A percentile compares a stretch with the other conserved stretches of the same genome.
phyloP scores from a whole-genome alignment of 2,113 vertebrate genomes.

The Sapayoa aenigma region DNA sequence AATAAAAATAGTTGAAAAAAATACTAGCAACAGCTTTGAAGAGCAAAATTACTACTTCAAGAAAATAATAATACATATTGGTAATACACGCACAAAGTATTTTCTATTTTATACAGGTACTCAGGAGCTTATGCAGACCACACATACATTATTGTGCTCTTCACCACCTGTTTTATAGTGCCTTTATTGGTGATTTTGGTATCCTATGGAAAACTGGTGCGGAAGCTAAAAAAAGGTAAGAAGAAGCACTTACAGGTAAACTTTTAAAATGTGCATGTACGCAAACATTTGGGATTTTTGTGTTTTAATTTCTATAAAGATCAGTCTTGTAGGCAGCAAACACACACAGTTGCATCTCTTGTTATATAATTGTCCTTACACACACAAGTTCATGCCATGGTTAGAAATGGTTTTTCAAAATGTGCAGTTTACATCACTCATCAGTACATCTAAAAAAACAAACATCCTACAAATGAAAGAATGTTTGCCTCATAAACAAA shows the following conservation, averaged over 20 bases:
- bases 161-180: slow-evolving; percentile 84
- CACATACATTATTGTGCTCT: slow-evolving; percentile 85
- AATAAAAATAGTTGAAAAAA: background rate
- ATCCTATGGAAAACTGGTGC: slow-evolving; percentile 86
- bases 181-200: slow-evolving; percentile 84
- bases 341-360: background rate
- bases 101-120: slow-evolving; percentile 76
- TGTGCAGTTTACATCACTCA: background rate
- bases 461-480: background rate
- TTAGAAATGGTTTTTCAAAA: background rate
- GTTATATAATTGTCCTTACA: background rate
- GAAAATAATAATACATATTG: accelerated
- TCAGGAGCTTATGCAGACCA: slow-evolving; percentile 76
- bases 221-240: slow-evolving; percentile 84
- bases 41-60: background rate
- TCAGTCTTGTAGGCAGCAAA: background rate
- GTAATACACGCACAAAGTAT: background rate
- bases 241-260: background rate
- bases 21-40: background rate
- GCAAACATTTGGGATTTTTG: background rate
- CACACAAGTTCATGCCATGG: background rate
- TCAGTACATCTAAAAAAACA: background rate
- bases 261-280: background rate
- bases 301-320: background rate
- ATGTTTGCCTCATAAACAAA: background rate